Percentiles rank a stretch among this genome's conserved stretches.
phyloP scores from a whole-genome alignment of 2,797 vertebrate species.

The Mastacembelus armatus region DNA sequence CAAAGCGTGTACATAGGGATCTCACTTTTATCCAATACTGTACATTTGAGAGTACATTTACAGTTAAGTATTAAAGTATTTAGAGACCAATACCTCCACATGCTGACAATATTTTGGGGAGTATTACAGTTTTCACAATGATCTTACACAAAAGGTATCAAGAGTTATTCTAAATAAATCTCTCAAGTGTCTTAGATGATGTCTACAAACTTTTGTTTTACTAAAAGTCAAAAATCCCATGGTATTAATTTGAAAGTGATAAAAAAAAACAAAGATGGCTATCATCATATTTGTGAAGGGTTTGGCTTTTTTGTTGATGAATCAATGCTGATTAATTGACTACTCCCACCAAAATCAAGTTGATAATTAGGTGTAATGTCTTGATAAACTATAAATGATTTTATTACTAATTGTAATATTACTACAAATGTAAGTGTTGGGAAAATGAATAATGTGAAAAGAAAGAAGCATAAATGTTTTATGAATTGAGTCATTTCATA shows the following conservation, averaged over 20 bases:
- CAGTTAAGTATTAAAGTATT: not conserved
- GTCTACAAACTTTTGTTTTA: not conserved
- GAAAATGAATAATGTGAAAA: too few species aligned
- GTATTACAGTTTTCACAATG: not conserved
- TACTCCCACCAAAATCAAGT: too few species aligned
- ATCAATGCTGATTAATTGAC: too few species aligned
- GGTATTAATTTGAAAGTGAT: not conserved
- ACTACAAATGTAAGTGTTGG: too few species aligned
- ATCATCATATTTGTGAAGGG: too few species aligned
- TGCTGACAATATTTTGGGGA: not conserved
- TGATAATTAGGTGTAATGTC: too few species aligned
- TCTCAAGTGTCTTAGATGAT: not conserved
- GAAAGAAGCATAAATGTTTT: too few species aligned
- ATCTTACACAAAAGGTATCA: not conserved
- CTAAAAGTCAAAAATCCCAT: not conserved
- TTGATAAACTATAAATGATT: too few species aligned
- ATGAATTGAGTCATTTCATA: too few species aligned
- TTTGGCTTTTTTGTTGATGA: too few species aligned
- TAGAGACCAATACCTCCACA: not conserved
- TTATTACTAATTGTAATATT: too few species aligned
- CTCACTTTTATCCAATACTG: conserved; percentile 7
- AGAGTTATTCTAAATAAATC: too few species aligned
- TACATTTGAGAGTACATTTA: not conserved
- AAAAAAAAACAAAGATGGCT: not conserved
- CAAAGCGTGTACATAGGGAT: conserved; percentile 20